phyloP scores from a whole-genome alignment of 2,113 vertebrate genomes.

The Colinus virginianus region DNA sequence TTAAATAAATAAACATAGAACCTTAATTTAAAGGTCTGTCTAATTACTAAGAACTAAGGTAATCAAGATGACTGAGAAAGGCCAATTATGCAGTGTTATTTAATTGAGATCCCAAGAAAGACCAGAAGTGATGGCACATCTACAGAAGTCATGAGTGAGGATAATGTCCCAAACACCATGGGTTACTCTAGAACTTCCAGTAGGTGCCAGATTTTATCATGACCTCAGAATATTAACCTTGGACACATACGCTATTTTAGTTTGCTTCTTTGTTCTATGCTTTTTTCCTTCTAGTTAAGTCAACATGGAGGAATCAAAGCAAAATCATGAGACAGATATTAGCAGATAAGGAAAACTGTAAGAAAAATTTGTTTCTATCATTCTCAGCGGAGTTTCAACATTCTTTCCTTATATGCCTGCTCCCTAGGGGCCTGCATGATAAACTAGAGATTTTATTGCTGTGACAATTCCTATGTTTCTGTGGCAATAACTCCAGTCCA shows the following conservation, averaged over 20 bases:
- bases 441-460: background rate
- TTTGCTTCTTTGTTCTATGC: background rate
- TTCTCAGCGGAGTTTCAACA: background rate
- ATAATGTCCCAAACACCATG: background rate
- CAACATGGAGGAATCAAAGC: background rate
- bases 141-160: background rate
- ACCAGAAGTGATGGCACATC: background rate
- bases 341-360: background rate
- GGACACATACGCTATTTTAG: background rate
- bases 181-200: background rate
- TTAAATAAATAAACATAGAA: conserved; percentile 7
- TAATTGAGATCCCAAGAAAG: background rate
- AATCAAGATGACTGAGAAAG: background rate
- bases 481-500: conserved; percentile 17
- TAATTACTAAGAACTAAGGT: background rate
- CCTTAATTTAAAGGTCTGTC: background rate
- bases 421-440: background rate
- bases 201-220: background rate
- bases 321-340: background rate
- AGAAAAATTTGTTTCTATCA: background rate
- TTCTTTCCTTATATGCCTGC: background rate
- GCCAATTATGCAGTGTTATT: background rate
- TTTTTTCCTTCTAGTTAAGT: background rate
- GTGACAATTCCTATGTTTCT: background rate
- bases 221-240: background rate